A percentile compares a stretch with the other conserved stretches of the same genome.
These are phyloP conservation scores for Zeugodacus cucurbitae DNA, from an alignment of 1,140 invertebrate genomes.

Conservation along the genomic window DNA sequence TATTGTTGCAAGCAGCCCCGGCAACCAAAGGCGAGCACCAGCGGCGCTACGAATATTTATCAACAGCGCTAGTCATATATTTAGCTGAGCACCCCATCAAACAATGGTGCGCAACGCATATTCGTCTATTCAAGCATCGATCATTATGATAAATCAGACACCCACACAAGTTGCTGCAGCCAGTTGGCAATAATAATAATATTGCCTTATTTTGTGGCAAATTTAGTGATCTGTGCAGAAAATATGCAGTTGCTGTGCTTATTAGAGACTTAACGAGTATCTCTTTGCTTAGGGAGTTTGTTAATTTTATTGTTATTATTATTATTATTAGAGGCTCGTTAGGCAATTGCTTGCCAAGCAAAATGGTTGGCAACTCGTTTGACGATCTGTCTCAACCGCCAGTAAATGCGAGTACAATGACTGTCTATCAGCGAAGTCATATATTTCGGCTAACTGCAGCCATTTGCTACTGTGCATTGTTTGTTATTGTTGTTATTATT, in stretches of 20 bases:
- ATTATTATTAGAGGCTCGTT: conserved; percentile 30
- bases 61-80: neutral
- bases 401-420: neutral
- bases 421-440: neutral
- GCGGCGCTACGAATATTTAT: neutral
- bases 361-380: neutral
- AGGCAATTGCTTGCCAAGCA: neutral
- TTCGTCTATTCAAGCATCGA: conserved; percentile 28
- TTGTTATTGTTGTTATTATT: neutral
- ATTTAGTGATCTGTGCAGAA: neutral
- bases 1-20: neutral
- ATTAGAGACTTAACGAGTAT: neutral
- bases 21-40: neutral
- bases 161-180: neutral
- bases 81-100: conserved; percentile 5
- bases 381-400: neutral
- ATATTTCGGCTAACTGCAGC: neutral
- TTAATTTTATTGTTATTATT: conserved; percentile 38
- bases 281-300: neutral
- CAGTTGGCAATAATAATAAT: neutral
- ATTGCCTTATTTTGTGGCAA: neutral
- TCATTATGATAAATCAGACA: conserved; percentile 28
- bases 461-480: conserved; percentile 22
- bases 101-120: neutral
- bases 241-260: conserved; percentile 1